Base-by-base conservation (phyloP, 2,113 vertebrate species). In the Myotis lucifugus region DNA sequence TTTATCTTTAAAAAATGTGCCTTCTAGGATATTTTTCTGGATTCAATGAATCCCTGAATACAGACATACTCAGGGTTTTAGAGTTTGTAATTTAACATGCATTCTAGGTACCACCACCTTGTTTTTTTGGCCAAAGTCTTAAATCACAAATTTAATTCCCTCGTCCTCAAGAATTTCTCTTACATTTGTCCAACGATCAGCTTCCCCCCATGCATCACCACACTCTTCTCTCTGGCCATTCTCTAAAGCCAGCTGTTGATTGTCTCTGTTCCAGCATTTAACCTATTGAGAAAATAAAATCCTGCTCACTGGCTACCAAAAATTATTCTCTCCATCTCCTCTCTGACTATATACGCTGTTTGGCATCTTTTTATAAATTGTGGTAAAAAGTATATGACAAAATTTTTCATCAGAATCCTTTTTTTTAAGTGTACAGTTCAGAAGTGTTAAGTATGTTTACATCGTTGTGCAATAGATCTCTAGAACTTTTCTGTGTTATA, bases 1-100 rank as follows among this genome's bases (percentile, higher is more conserved):
- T 40, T 27, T 88, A 72, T 59, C 56, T 59, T 59, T 59, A 59
- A 59, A 9, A 59, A 59, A 59, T 59, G 56, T 25, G 56, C 56
- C 21, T 59, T 59, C 25, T 34, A 85, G 87, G n/a, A 48, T 56
- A 77, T 88, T 54, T 77, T 82, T 15, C 46, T 70, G 46, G 34
- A 79, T 12, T 48, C 29, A 85, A 46, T 83, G 40, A 92, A 79
- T 23, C 93, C 21, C 84, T 76, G 48, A 92, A 76, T 84, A 70
- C 29, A 92, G 11, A 37, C 10, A 52, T 7, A 46, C 2, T 40
- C 40, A 42, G 2, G 32, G 32, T 29, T 94, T 92, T 74, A 32
- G 21, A 78, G 7, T 61, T 84, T 29, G 25, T 34, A 4, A 91
- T 72, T 72, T 90, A 66, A 76, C 8, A 61, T 34, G 85, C 21